Percentiles rank a stretch among this genome's conserved stretches.
Conservation (phyloP, 2,113 vertebrate species). For the Dasypus novemcinctus region DNA sequence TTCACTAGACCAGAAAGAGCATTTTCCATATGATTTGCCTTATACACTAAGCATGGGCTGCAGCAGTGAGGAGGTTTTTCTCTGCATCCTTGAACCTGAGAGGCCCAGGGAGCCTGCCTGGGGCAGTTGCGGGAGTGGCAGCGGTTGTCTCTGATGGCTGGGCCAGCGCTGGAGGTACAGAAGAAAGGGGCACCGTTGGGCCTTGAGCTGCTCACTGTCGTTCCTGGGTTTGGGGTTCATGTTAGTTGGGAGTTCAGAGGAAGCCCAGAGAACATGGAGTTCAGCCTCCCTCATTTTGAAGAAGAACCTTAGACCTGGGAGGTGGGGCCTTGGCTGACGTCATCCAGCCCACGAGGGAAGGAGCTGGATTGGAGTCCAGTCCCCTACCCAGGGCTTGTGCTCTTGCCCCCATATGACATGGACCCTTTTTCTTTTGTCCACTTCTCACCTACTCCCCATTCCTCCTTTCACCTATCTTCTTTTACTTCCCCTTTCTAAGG, state of each 20-base stretch:
- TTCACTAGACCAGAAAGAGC: background rate
- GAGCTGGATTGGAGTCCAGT: background rate
- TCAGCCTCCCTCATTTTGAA: background rate
- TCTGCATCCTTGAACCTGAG: background rate
- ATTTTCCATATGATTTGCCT: background rate
- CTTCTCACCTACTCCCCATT: background rate
- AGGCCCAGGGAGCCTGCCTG: background rate
- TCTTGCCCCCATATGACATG: rapidly evolving
- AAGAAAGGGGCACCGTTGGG: background rate
- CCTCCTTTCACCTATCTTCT: background rate
- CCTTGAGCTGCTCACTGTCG: background rate
- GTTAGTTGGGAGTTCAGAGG: background rate
- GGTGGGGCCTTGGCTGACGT: background rate
- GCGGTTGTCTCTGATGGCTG: background rate
- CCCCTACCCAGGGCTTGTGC: rapidly evolving
- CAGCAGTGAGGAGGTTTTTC: background rate
- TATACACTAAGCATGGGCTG: background rate
- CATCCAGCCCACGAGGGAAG: background rate
- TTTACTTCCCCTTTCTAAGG: background rate
- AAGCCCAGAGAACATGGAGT: background rate
- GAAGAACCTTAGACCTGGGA: background rate
- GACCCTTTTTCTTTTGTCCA: background rate
- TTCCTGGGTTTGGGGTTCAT: background rate
- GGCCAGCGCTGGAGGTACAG: background rate
- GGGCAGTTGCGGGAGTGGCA: background rate